Base-by-base conservation (phyloP, 1,140 invertebrate genomes). In the Saccostrea cuccullata region DNA sequence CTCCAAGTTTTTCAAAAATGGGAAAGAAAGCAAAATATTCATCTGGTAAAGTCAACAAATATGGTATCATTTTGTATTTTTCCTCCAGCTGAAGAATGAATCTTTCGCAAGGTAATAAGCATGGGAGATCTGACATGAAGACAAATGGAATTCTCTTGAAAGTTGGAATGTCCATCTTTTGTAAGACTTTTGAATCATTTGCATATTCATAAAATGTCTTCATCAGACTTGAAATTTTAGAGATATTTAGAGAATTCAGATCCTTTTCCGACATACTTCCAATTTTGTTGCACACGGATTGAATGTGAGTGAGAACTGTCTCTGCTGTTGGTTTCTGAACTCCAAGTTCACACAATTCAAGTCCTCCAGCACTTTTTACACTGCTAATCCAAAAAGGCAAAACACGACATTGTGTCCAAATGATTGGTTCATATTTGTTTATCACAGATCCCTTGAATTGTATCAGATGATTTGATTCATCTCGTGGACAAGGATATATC, bases 171-270 rank as follows among this genome's bases (percentile, higher is more conserved):
- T 77, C 26, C 26, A 36, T 9, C 23, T 20, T 9, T 77, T 23
- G 5, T 15, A 30, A 6, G 2, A 77, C 26, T 0, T 77, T 12
- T 77, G 70, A 17, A 30, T 36, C 30, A 36, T 26, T 77, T 30
- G 70, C 30, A 77, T 30, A 77, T 36, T 77, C 26, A 77, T 77
- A 77, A 77, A 77, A 77, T 40, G 11, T 36, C 15, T 77, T 77
- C 30, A 36, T 77, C 11, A 77, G 15, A 4, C 15, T 5, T 77
- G 70, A 77, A 30, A 77, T 77, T 2, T 4, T 6, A 0, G 11
- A 5, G 15, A 77, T 2, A 0, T 26, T 2, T 30, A 77, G 30
- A 11, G 23, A 30, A 36, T 15, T 77, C 5, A 77, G 23, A 77
- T 30, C 13, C 26, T 12, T 30, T 4, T 77, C 70, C 0, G 70